A percentile compares a stretch with the other conserved stretches of the same genome.
phyloP scores from a whole-genome alignment of 1,140 invertebrate genomes.

The Cotesia chilonis region DNA sequence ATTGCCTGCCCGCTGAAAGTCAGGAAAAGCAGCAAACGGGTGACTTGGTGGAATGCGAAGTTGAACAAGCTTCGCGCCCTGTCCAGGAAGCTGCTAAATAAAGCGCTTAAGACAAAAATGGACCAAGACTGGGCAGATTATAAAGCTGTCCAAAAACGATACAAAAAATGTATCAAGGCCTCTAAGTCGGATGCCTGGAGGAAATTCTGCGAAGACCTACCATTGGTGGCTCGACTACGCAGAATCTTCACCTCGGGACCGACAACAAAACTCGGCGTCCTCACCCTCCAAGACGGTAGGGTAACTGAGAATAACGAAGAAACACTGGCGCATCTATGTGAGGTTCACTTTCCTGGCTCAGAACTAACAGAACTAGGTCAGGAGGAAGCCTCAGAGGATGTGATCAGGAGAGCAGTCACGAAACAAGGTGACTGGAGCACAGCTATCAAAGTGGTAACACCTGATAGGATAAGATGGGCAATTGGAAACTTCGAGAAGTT shows the following conservation, averaged over 20 bases:
- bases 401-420: background rate
- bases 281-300: background rate
- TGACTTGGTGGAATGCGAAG: background rate
- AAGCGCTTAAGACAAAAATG: background rate
- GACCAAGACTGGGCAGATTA: background rate
- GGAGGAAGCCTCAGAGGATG: background rate
- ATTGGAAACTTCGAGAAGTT: background rate
- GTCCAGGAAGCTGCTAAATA: background rate
- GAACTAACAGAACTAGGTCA: too few species aligned
- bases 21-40: background rate
- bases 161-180: background rate
- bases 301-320: background rate
- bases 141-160: too few species aligned
- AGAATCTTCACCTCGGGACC: background rate
- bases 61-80: background rate
- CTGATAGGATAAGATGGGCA: background rate
- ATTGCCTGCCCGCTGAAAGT: background rate
- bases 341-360: background rate
- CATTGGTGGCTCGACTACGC: background rate
- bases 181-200: background rate
- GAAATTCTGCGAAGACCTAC: background rate
- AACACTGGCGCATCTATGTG: background rate
- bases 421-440: constrained; percentile 7
- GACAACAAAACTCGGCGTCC: background rate
- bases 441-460: background rate